A percentile compares a stretch with the other conserved stretches of the same genome.
Evolutionary conservation across 2,113 vertebrate genomes (phyloP).

Genomic region (Callipepla californica): DNA sequence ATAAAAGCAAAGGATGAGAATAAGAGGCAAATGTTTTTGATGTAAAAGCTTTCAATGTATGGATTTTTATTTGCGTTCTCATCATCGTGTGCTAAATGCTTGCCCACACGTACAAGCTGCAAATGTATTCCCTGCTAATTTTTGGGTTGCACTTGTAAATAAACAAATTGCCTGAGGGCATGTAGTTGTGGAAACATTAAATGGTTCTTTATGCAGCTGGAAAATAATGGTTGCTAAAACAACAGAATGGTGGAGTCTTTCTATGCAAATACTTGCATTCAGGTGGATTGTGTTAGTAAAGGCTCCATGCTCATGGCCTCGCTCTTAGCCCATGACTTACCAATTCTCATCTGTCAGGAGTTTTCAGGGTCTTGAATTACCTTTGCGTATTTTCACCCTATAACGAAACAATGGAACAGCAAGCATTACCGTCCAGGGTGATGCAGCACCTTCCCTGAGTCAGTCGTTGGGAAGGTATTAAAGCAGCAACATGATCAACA

Average conservation of each 20-base stretch:
- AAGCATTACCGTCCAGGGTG: not conserved
- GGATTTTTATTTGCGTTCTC: conserved; percentile 17
- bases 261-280: conserved; percentile 7
- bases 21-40: conserved; percentile 8
- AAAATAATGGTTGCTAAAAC: conserved; percentile 18
- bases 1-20: not conserved
- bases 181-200: conserved; percentile 35
- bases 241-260: not conserved
- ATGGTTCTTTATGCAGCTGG: conserved; percentile 29
- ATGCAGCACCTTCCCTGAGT: not conserved
- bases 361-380: not conserved
- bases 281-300: conserved; percentile 7
- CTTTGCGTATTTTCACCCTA: not conserved
- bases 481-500: not conserved
- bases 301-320: not conserved
- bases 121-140: conserved; percentile 5
- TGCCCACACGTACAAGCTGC: not conserved
- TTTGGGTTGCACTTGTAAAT: conserved; percentile 33
- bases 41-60: not conserved
- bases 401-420: not conserved
- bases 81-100: not conserved
- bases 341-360: not conserved
- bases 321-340: not conserved
- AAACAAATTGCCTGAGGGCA: conserved; percentile 10
- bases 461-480: not conserved